phyloP scores from a whole-genome alignment of 2,797 vertebrate species.

The Fratercula arctica region DNA sequence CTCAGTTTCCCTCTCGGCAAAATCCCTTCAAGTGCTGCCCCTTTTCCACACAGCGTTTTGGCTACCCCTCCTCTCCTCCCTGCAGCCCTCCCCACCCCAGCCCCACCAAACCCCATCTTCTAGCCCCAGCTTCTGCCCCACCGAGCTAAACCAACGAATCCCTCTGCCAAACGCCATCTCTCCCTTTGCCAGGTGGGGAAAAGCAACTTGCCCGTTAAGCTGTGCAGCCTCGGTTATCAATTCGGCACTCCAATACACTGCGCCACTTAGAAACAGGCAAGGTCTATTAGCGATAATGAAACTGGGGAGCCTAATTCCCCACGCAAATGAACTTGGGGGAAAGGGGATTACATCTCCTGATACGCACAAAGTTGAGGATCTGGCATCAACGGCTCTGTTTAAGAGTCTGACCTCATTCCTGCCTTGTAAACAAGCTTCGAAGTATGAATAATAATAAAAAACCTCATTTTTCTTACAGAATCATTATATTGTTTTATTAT shows the following conservation, averaged over 20 bases:
- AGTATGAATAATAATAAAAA: slow-evolving; percentile 66
- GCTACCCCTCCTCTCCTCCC: background rate
- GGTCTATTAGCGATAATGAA: slow-evolving; percentile 51
- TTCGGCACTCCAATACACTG: background rate
- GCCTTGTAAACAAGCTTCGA: slow-evolving; percentile 31
- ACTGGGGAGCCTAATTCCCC: slow-evolving; percentile 50
- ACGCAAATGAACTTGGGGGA: background rate
- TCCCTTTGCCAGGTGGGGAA: background rate
- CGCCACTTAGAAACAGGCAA: background rate
- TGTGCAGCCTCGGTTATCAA: background rate
- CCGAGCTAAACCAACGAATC: background rate
- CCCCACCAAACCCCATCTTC: too few species aligned
- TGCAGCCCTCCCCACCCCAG: background rate
- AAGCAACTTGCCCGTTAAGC: background rate
- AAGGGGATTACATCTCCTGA: slow-evolving; percentile 16
- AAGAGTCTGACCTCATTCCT: slow-evolving; percentile 44
- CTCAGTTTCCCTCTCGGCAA: background rate
- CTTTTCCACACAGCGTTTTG: background rate
- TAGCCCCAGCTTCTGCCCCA: fast-evolving
- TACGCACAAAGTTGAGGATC: background rate
- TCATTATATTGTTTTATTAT: slow-evolving; percentile 67
- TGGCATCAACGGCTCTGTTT: slow-evolving; percentile 15
- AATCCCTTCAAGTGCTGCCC: background rate
- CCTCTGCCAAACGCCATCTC: background rate
- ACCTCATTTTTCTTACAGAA: slow-evolving; percentile 58